Evolutionary conservation across 2,797 vertebrate genomes (phyloP).

Genomic region (Molothrus aeneus): DNA sequence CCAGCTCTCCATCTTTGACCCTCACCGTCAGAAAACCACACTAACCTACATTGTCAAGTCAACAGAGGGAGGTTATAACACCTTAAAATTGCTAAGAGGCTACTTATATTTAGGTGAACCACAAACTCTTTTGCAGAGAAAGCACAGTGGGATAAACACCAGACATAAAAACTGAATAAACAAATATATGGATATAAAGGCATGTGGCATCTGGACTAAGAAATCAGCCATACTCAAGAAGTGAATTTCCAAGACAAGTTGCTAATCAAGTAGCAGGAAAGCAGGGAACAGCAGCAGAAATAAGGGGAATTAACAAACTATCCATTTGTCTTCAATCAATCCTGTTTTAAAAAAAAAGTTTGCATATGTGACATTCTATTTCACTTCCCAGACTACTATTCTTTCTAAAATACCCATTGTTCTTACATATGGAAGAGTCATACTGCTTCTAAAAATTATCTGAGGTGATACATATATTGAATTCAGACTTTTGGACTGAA

Average conservation of each 20-base stretch:
- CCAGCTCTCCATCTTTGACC: background rate
- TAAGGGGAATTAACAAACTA: background rate
- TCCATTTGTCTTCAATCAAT: background rate
- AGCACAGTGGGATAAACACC: background rate
- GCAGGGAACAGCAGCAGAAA: background rate
- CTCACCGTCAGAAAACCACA: background rate
- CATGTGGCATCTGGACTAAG: fast-evolving
- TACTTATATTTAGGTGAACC: background rate
- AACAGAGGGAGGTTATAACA: background rate
- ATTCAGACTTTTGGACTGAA: background rate
- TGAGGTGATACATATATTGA: background rate
- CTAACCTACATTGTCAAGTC: background rate
- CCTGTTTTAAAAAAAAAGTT: background rate
- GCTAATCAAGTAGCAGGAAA: background rate
- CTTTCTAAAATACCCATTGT: background rate
- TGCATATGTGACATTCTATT: background rate
- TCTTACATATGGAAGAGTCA: background rate
- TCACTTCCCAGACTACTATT: background rate
- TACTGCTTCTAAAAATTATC: background rate
- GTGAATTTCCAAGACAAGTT: background rate
- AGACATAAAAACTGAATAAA: background rate
- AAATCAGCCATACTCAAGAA: background rate
- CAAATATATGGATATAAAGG: background rate
- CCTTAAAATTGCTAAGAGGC: background rate
- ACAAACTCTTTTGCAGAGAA: background rate